Base-by-base conservation (phyloP, 1,140 invertebrate species). In the Oreohelix idahoensis region DNA sequence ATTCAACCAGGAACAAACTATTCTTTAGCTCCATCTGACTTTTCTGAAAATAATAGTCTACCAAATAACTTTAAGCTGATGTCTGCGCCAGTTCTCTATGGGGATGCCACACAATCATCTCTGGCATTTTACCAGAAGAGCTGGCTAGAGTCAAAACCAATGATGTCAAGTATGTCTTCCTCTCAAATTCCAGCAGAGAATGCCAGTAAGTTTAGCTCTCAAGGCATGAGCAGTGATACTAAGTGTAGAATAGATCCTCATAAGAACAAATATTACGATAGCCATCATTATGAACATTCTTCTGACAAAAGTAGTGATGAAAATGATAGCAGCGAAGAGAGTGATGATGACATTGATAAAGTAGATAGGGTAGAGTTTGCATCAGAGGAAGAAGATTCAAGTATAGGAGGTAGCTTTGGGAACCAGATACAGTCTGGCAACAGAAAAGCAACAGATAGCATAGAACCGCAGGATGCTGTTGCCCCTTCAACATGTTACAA, bases 401-500 rank as follows among this genome's bases (percentile, higher is more conserved):
- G 17, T 39, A 20, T 10, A 23, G 53, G 53, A 58, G 23, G 53
- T 58, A n/a, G 23, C 4, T 20, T n/a, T 11, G 26, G 4, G 20
- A 49, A 39, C 4, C 38, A n/a, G 11, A 20, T 29, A 35, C 20
- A 49, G 8, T n/a, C 71, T 42, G 71, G 38, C 11, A 8, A 39
- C 26, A 26, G n/a, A 23, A 49, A 32, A 29, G 38, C 10, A 49
- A 8, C 38, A 39, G 23, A 49, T 0, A 39, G 26, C 13, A 20
- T 11, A 26, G 71, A 49, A 29, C 39, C 38, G 23, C 20, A 49
- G n/a, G n/a, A 13, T 66, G n/a, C n/a, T 32, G 29, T 35, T 32
- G 29, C 32, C 23, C 10, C 58, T 36, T 51, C 38, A 32, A 29
- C 35, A 35, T 36, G 84, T n/a, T 86, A 86, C 86, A 84, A 87